Evolutionary conservation across 2,797 vertebrate genomes (phyloP), one percentile per base, ranked within the genome.

Genomic region (Enteromius fasciolatus): DNA sequence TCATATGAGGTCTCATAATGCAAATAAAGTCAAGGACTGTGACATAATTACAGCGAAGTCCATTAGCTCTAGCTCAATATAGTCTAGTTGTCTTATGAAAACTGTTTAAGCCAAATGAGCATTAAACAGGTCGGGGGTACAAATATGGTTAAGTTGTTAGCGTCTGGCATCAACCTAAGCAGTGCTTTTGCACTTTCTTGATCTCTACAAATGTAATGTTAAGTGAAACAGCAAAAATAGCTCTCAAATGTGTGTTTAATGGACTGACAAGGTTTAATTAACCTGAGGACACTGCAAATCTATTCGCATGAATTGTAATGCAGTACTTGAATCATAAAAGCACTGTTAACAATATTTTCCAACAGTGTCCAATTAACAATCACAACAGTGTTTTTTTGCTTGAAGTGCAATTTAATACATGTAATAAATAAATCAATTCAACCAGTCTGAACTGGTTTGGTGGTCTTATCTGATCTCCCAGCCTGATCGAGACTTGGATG

Each of bases 181-280:
- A 41, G 2, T 41, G 14, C 7, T 33, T 59, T 41, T 18, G 36
- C 3, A 41, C 20, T n/a, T 41, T 18, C 23, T 59, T 25, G 36
- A 76, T 59, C 20, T 41, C 4, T 25, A n/a, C 36, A 76, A 25
- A 59, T 59, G 20, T 18, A 59, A 75, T 41, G 10, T 75, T 59
- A 17, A 75, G n/a, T 59, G 33, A 75, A 59, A 23, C 72, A 41
- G 33, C 39, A 75, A 25, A 36, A 39, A 41, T 23, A 57, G 11
- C 36, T 41, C 50, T 79, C 15, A 54, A 54, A 44, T 44, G 50
- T 44, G 33, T 70, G 50, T 44, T 70, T 59, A 80, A 59, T 41
- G 10, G 64, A 2, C 23, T 59, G 66, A 39, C 48, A 36, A 44
- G 5, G 52, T 33, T 61, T 8, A 31, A 63, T 61, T 61, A 72